Conservation (phyloP, 2,888 invertebrate species). For the Oasisia sp. region DNA sequence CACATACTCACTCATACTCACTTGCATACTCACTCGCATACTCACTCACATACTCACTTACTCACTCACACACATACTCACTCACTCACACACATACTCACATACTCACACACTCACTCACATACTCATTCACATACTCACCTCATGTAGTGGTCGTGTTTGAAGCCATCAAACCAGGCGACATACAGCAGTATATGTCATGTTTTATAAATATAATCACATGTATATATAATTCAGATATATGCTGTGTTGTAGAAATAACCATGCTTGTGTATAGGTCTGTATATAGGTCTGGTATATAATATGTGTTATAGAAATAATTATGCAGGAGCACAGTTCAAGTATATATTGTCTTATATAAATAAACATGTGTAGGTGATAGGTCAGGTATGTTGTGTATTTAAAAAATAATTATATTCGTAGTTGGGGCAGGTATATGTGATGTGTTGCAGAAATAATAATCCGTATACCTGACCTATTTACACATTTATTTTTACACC, state of each 20-base stretch:
- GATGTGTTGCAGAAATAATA: background rate
- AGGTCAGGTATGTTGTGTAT: background rate
- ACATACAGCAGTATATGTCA: background rate
- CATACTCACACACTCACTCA: too few species aligned
- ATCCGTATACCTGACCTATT: background rate
- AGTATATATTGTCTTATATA: background rate
- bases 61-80: too few species aligned
- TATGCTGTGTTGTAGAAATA: background rate
- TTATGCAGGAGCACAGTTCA: background rate
- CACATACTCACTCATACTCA: too few species aligned
- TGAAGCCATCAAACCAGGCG: background rate
- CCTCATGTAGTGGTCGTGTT: background rate
- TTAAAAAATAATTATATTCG: background rate
- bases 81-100: too few species aligned
- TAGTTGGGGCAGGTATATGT: background rate
- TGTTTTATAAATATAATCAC: constrained; percentile 2
- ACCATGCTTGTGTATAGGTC: background rate
- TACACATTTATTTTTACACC: background rate
- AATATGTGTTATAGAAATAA: background rate
- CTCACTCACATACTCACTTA: too few species aligned
- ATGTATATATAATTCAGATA: background rate
- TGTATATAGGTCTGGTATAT: background rate
- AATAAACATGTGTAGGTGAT: background rate
- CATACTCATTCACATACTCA: background rate
- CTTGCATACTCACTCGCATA: too few species aligned